Evolutionary conservation across 2,113 vertebrate genomes (phyloP), one percentile per base, ranked within the genome.

Genomic region (Saguinus imperator): DNA sequence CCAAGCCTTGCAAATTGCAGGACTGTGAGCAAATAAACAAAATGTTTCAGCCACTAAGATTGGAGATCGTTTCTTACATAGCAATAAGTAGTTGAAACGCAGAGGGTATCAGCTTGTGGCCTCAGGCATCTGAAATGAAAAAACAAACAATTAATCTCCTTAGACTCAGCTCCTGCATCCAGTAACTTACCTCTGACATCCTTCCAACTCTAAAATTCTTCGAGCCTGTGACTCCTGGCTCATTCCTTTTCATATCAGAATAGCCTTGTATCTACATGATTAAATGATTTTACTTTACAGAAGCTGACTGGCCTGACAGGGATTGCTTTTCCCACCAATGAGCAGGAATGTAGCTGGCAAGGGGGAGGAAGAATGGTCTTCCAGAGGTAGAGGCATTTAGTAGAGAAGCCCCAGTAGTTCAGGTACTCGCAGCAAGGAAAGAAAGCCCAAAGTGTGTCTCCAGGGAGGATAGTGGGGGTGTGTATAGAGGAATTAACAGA

Each of bases 121-220:
- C n/a, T 77, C 21, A 79, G 61, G 61, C 61, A 64, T 35, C 14
- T 68, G 66, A 35, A 68, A 68, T 17, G 66, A 35, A 68, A 32
- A 35, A 35, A 61, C 58, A 68, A 61, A 64, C 12, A 27, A 6
- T 11, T 64, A 12, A 64, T 21, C 70, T 96, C 9, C 35, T 84
- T 25, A 73, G 23, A 32, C 61, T 64, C 25, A 29, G 29, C 58
- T 16, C 76, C n/a, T 64, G 13, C 68, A 50, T 23, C 40, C 18
- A 80, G 16, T 55, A 61, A 29, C 12, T 66, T 66, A 73, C 66
- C 64, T 55, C 52, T 84, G 75, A 57, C n/a, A 32, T 52, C 37
- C 52, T 94, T 87, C 52, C 64, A 25, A 16, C 85, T 85, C 37
- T n/a, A 80, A 80, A 79, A 50, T 85, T 92, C 68, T 79, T 92